phyloP scores from a whole-genome alignment of 2,797 vertebrate species.

The Ficedula albicollis region DNA sequence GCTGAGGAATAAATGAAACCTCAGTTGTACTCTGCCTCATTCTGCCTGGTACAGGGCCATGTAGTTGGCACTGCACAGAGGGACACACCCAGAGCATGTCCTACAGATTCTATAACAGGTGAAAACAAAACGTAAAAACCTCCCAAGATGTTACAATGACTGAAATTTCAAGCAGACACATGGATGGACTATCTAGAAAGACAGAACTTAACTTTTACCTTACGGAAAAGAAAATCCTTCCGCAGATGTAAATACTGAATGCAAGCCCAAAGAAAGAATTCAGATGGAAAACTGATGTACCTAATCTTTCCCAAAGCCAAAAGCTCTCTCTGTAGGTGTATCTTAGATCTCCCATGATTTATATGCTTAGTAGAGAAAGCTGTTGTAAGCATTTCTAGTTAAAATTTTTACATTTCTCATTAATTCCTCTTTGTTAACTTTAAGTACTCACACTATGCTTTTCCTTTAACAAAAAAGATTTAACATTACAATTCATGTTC shows the following conservation, averaged over 20 bases:
- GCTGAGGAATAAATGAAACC: neutral
- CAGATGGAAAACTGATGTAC: neutral
- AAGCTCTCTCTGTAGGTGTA: neutral
- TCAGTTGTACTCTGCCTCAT: accelerated
- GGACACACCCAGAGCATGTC: neutral
- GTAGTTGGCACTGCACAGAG: neutral
- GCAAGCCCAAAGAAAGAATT: neutral
- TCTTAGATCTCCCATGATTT: neutral
- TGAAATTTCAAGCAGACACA: neutral
- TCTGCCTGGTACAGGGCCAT: neutral
- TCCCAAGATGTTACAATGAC: neutral
- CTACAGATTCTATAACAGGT: neutral
- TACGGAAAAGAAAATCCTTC: neutral
- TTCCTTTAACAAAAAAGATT: neutral
- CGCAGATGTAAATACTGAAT: neutral
- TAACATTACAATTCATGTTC: neutral
- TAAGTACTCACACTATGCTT: neutral
- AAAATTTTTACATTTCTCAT: neutral
- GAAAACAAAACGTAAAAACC: neutral
- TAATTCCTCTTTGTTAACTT: neutral
- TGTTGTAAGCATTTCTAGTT: neutral
- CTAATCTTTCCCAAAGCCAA: neutral
- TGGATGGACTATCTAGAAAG: neutral
- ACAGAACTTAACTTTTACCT: neutral
- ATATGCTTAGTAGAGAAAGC: neutral